Base-by-base conservation (phyloP, 2,113 vertebrate species). In the Leucosticte australis region DNA sequence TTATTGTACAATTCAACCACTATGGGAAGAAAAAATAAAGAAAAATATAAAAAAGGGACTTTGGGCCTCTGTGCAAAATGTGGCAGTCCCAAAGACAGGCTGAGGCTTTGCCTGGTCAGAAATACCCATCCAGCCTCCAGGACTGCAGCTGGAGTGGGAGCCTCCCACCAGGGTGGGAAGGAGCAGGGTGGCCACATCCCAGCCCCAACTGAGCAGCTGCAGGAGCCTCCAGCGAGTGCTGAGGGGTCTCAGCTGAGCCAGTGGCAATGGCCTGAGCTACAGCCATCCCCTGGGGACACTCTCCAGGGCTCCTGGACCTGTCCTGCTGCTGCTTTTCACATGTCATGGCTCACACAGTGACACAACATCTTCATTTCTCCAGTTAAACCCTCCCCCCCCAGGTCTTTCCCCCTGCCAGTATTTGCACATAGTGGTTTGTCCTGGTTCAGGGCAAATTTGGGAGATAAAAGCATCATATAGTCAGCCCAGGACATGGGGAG, bases 11-110 rank as follows among this genome's bases (percentile, higher is more conserved):
- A 62, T 5, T 75, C 47, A 41, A 59, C 39, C 30, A 26, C 4
- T 79, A 55, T 13, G 6, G 13, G 3, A 13, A 3, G 4, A 0
- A 7, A 11, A 49, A n/a, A 10, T 5, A 11, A 17, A 31, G 10
- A 4, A n/a, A 57, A 33, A 1, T 2, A n/a, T 13, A 1, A 23
- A 74, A 84, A 71, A 24, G 7, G 23, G 9, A 14, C 23, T 56
- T 41, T 13, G 10, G 24, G 24, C 30, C 17, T 65, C 39, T 63
- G 17, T 63, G 64, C 42, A 74, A 50, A 5, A 19, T 2, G 2
- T 39, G 41, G 15, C 53, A 22, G 47, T 64, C 26, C n/a, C 24
- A 64, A 57, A 46, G 30, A 62, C 26, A 74, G 21, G 15, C 9
- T 86, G 75, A 77, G 87, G 57, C 19, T 74, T 13, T 82, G 33